Evolutionary conservation across 2,113 vertebrate genomes (phyloP).

Genomic region (Hippocampus zosterae): DNA sequence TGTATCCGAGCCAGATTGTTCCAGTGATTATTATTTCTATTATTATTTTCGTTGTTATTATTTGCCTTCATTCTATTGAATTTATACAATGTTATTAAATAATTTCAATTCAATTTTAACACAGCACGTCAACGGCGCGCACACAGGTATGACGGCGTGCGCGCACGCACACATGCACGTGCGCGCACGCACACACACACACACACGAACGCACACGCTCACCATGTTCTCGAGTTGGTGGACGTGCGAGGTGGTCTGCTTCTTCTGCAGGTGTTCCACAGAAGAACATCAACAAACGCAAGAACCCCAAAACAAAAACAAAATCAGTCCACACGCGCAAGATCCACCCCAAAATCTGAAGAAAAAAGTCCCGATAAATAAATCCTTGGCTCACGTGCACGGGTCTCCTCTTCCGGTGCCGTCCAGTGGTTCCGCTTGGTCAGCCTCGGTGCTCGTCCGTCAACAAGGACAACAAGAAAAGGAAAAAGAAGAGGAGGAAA

Average conservation of each 20-base stretch:
- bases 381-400: background rate
- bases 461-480: background rate
- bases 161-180: background rate
- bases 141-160: background rate
- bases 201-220: background rate
- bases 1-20: background rate
- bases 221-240: background rate
- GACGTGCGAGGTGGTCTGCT: too few relatives aligned
- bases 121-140: background rate
- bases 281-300: background rate
- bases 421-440: background rate
- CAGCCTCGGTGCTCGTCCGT: background rate
- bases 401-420: background rate
- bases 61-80: background rate
- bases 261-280: background rate
- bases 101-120: background rate
- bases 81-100: background rate
- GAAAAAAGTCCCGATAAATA: background rate
- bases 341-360: background rate
- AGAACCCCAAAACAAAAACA: background rate
- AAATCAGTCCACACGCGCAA: background rate
- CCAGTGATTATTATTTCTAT: background rate
- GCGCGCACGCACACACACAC: background rate
- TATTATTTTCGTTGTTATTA: too few relatives aligned
- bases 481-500: background rate